Conservation (phyloP, 35 echinoderm and acorn worm genomes). For the Anneissia japonica region DNA sequence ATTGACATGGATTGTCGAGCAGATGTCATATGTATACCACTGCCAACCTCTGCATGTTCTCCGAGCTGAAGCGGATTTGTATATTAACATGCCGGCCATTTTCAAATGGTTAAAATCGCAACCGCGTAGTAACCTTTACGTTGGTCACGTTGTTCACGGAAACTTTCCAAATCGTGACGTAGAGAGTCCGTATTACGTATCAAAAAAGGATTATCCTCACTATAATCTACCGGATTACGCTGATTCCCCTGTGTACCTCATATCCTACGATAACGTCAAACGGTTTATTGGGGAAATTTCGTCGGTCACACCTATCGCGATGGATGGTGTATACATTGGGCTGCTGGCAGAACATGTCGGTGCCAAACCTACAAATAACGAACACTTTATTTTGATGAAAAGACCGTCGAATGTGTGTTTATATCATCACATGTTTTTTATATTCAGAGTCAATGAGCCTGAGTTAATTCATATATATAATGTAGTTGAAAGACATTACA, state of each 20-base stretch:
- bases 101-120: constrained; percentile 40
- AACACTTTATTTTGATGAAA: constrained; percentile 54
- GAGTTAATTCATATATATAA: neutral
- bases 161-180: constrained; percentile 66
- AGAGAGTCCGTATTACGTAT: constrained; percentile 40
- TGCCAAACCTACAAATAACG: constrained; percentile 37
- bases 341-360: constrained; percentile 58
- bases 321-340: constrained; percentile 85
- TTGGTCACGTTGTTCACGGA: constrained; percentile 53
- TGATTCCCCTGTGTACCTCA: constrained; percentile 48
- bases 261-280: constrained; percentile 62
- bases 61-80: constrained; percentile 53
- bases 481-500: neutral
- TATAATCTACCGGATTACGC: constrained; percentile 54
- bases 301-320: constrained; percentile 63
- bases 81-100: constrained; percentile 58
- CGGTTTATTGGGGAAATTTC: constrained; percentile 39
- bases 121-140: constrained; percentile 22
- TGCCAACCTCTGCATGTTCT: constrained; percentile 61
- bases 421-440: constrained; percentile 73
- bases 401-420: constrained; percentile 73
- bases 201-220: constrained; percentile 39
- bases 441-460: neutral
- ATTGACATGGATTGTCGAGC: constrained; percentile 55
- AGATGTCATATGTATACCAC: neutral